Base-by-base conservation (phyloP, 2,797 vertebrate species). In the Eulemur coronatus region DNA sequence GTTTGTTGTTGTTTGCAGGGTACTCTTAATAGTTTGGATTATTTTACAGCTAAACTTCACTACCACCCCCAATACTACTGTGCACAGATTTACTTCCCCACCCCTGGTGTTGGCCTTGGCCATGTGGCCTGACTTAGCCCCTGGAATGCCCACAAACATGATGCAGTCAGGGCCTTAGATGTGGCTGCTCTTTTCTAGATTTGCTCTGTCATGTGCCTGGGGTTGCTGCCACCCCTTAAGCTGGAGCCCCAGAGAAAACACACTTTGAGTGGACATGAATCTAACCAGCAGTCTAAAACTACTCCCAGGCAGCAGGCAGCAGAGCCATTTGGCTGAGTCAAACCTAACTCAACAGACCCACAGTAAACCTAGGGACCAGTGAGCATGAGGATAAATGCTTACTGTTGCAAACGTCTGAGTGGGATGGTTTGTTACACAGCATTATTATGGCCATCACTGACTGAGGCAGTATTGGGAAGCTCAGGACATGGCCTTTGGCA, bases 241-340 rank as follows among this genome's bases (percentile, higher is more conserved):
- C 50, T 14, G 0, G 9, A 20, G 14, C 7, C 43, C 9, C 14
- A 10, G 50, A 50, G 35, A 3, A 33, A 17, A 35, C 3, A 41
- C 4, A 2, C 1, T 2, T 3, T 8, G 14, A 67, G 41, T 33
- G 57, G 57, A 26, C 38, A 4, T 1, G 46, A 63, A 30, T 14
- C 12, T 28, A 11, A 11, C 1, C 46, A 57, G 5, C 26, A 76
- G 30, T 65, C 35, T 5, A 38, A 30, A 69, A 24, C 24, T 75
- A 28, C 1, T 8, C 6, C 7, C 57, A 7, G 43, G 22, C 24
- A 30, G 8, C 13, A 18, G 0, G 22, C 12, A 43, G 46, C 55
- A 48, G 46, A n/a, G 6, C 6, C 0, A 1, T n/a, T 43, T 0
- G 0, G 50, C 20, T 20, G 26, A 30, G 14, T 2, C n/a, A 2